Evolutionary conservation across 2,113 vertebrate genomes (phyloP).

Genomic region (Chelonoidis abingdonii): DNA sequence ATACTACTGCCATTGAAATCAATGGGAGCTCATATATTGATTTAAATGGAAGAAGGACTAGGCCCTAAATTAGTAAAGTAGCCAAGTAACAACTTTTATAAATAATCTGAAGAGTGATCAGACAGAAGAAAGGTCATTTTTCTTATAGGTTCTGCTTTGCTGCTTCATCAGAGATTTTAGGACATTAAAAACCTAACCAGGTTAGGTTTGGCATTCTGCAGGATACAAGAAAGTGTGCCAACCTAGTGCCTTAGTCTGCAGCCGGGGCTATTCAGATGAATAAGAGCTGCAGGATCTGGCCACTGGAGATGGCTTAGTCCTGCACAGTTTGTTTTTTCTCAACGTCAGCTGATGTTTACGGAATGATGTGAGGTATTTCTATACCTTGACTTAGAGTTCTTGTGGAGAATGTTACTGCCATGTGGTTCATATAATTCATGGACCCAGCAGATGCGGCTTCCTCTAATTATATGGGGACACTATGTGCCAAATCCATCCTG

Average conservation of each 20-base stretch:
- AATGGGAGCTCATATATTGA: background rate
- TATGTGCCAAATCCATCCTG: too few species aligned
- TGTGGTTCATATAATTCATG: background rate
- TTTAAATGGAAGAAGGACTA: background rate
- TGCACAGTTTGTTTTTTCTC: background rate
- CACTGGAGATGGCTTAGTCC: background rate
- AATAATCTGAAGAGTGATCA: background rate
- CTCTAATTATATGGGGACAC: rapidly evolving
- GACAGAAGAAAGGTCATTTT: background rate
- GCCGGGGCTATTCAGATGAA: background rate
- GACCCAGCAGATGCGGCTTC: too few species aligned
- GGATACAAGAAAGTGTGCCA: too few species aligned
- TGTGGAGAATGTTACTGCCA: background rate
- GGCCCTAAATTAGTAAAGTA: background rate
- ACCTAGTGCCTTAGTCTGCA: background rate
- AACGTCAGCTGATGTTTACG: background rate
- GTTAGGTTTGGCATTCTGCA: background rate
- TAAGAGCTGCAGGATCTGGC: background rate
- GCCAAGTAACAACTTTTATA: background rate
- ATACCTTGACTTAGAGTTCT: background rate
- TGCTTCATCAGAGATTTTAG: background rate
- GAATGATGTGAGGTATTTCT: background rate
- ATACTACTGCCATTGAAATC: background rate
- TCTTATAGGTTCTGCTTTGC: background rate
- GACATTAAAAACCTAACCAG: background rate